phyloP scores from a whole-genome alignment of 1,140 invertebrate genomes.

The Proales similis region DNA sequence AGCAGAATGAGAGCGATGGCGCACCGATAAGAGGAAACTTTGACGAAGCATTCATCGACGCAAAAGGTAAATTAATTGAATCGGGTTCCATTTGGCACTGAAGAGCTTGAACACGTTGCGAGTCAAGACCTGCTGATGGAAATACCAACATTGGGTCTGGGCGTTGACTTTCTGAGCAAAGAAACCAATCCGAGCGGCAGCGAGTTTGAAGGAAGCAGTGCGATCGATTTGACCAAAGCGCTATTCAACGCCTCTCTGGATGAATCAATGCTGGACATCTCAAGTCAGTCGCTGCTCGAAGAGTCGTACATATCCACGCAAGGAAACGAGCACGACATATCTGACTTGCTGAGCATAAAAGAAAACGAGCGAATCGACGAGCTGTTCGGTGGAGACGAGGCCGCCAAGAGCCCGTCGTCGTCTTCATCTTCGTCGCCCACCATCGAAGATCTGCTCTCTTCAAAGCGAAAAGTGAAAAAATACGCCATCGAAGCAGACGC shows the following conservation, averaged over 20 bases:
- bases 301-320: conserved; percentile 3
- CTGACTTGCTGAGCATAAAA: background rate
- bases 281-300: conserved; percentile 15
- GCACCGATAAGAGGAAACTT: no score
- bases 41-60: no score
- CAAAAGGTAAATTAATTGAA: no score
- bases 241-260: conserved; percentile 13
- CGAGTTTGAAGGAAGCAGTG: background rate
- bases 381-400: background rate
- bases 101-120: no score
- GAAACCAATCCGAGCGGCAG: conserved; percentile 1
- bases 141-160: conserved; percentile 23
- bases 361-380: background rate
- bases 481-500: conserved; percentile 20
- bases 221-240: conserved; percentile 36
- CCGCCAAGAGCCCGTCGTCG: background rate
- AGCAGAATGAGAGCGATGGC: no score
- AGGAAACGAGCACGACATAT: conserved; percentile 5
- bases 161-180: conserved; percentile 30
- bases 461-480: conserved; percentile 18
- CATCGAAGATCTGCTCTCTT: conserved; percentile 3
- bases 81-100: no score
- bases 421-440: conserved; percentile 2
- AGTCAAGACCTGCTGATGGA: conserved; percentile 4
- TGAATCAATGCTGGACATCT: conserved; percentile 30